phyloP scores from a whole-genome alignment of 1,140 invertebrate species.

The Calycopis cecrops region DNA sequence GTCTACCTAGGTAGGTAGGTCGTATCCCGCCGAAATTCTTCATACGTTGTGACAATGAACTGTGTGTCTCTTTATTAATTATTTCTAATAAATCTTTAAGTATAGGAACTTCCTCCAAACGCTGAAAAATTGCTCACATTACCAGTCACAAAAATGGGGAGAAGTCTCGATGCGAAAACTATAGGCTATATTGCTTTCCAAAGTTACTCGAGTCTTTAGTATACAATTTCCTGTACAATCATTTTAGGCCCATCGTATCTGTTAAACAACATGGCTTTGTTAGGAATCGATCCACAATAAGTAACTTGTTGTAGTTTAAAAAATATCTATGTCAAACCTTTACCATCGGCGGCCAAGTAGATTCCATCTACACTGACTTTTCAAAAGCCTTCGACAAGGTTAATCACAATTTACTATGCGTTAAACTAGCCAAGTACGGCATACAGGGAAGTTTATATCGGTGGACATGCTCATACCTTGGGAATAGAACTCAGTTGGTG shows the following conservation, averaged over 20 bases:
- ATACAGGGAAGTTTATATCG: not conserved
- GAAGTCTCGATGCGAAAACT: slow-evolving; percentile 19
- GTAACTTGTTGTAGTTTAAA: slow-evolving; percentile 17
- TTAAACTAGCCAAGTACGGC: not conserved
- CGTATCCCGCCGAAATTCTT: slow-evolving; percentile 18
- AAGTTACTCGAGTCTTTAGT: slow-evolving; percentile 18
- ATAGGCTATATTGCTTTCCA: slow-evolving; percentile 20
- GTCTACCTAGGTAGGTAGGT: too few species aligned
- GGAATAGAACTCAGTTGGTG: too few species aligned
- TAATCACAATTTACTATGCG: not conserved
- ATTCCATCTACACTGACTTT: slow-evolving; percentile 12
- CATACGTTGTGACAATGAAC: slow-evolving; percentile 16
- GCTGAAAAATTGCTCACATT: slow-evolving; percentile 21
- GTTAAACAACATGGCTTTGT: slow-evolving; percentile 19
- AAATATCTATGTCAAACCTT: slow-evolving; percentile 16
- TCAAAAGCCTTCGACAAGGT: too few species aligned
- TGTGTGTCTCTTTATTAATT: slow-evolving; percentile 10
- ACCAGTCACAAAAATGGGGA: slow-evolving; percentile 23
- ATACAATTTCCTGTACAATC: slow-evolving; percentile 10
- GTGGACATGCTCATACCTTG: not conserved
- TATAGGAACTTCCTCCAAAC: slow-evolving; percentile 14
- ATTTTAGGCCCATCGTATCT: slow-evolving; percentile 2
- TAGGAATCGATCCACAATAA: slow-evolving; percentile 13
- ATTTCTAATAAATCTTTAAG: slow-evolving; percentile 15
- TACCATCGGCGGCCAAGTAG: slow-evolving; percentile 2